These are phyloP conservation scores for Saccostrea echinata DNA, from an alignment of 1,140 invertebrate species.

Conservation along the genomic window DNA sequence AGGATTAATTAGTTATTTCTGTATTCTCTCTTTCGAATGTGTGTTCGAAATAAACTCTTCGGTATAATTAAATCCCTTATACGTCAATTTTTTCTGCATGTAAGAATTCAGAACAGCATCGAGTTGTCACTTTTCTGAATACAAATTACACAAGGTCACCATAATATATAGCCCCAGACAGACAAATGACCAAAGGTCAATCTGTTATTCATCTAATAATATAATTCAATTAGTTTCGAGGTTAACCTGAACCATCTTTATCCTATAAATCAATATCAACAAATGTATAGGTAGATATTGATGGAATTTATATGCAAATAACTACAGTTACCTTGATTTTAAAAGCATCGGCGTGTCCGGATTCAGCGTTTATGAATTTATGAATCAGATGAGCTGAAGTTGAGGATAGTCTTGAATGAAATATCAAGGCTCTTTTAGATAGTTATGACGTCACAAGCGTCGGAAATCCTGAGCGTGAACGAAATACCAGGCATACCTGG, in stretches of 20 bases:
- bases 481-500: constrained; percentile 4
- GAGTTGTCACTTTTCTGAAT: constrained; percentile 9
- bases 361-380: constrained; percentile 4
- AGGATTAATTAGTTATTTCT: neutral
- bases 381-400: neutral
- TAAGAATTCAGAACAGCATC: neutral
- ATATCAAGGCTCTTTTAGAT: constrained; percentile 15
- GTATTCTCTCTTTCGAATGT: neutral
- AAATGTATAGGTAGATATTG: neutral
- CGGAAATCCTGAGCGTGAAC: constrained; percentile 23
- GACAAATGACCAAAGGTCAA: neutral
- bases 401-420: constrained; percentile 18
- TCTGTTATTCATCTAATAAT: constrained; percentile 10
- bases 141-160: neutral
- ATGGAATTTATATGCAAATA: constrained; percentile 21
- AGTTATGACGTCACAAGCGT: neutral
- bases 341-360: constrained; percentile 9
- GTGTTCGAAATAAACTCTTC: neutral
- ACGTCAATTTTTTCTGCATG: neutral
- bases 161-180: neutral
- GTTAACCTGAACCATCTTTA: neutral
- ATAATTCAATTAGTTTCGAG: neutral
- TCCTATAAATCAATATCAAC: constrained; percentile 2
- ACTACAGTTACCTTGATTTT: constrained; percentile 13
- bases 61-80: neutral